These are phyloP conservation scores for Zoanthus solanderi DNA, from an alignment of 92 coral and sea anemone genomes.

Conservation along the genomic window DNA sequence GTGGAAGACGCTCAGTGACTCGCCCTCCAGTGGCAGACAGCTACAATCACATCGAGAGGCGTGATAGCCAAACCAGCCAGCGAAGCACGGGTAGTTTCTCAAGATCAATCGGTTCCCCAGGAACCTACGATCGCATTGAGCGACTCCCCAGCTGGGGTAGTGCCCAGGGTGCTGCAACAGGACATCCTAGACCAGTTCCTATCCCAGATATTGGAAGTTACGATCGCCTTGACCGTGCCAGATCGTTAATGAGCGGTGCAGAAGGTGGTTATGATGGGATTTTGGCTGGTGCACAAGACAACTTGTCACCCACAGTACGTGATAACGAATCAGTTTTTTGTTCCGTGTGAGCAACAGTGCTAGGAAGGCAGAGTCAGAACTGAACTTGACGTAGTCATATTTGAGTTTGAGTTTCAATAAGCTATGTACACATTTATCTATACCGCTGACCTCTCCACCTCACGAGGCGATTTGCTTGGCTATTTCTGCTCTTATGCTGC, in stretches of 20 bases:
- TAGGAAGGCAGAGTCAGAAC: slow-evolving; percentile 42
- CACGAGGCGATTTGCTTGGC: too few relatives aligned
- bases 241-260: slow-evolving; percentile 65
- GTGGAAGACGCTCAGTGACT: slow-evolving; percentile 31
- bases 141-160: slow-evolving; percentile 87
- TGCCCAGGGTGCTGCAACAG: slow-evolving; percentile 13
- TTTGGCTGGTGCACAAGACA: slow-evolving; percentile 63
- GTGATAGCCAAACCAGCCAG: slow-evolving; percentile 87
- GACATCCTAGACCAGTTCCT: slow-evolving; percentile 32
- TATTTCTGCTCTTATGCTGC: too few relatives aligned
- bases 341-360: slow-evolving; percentile 21
- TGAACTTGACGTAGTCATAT: neutral
- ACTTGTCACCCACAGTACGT: slow-evolving; percentile 67
- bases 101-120: slow-evolving; percentile 66
- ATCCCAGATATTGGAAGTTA: slow-evolving; percentile 51
- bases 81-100: slow-evolving; percentile 80
- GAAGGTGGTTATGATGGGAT: slow-evolving; percentile 73
- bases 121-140: slow-evolving; percentile 73
- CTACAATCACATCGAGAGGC: slow-evolving; percentile 76
- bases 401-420: slow-evolving; percentile 46
- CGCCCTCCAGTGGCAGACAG: slow-evolving; percentile 49
- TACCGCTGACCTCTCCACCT: too few relatives aligned
- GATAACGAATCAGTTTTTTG: slow-evolving; percentile 29
- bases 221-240: slow-evolving; percentile 74
- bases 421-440: too few relatives aligned